Conservation (phyloP, 2,113 vertebrate species). For the Oncorhynchus gorbuscha region DNA sequence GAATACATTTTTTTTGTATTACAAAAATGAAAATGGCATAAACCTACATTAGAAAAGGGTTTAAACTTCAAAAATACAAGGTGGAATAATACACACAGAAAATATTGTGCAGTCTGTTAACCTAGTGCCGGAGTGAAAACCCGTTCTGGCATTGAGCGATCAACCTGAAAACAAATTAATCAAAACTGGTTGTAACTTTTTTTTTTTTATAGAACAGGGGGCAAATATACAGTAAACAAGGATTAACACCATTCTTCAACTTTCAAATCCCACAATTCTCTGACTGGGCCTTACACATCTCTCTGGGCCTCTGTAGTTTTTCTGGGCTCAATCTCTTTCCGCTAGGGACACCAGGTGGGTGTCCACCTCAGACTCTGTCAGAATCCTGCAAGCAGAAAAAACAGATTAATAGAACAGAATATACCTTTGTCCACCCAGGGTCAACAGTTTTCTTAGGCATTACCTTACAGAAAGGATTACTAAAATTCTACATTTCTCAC, state of each 20-base stretch:
- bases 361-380: slow-evolving; percentile 90
- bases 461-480: too few species aligned
- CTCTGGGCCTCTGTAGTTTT: slow-evolving; percentile 61
- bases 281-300: slow-evolving; percentile 48
- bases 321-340: slow-evolving; percentile 85
- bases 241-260: slow-evolving; percentile 50
- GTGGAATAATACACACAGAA: too few species aligned
- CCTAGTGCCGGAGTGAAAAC: too few species aligned
- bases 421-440: too few species aligned
- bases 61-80: too few species aligned
- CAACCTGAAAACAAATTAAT: background rate
- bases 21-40: background rate
- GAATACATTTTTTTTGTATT: background rate
- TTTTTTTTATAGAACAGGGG: slow-evolving; percentile 62
- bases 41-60: background rate
- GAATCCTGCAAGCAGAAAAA: slow-evolving; percentile 78
- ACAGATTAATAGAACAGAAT: background rate
- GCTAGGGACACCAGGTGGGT: slow-evolving; percentile 90
- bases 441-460: too few species aligned
- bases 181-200: slow-evolving; percentile 53
- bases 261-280: slow-evolving; percentile 64
- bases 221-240: slow-evolving; percentile 72
- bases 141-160: background rate
- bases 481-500: background rate
- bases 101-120: background rate